phyloP scores from a whole-genome alignment of 2,888 invertebrate species.

The Kuschelorhynchus macadamiae region DNA sequence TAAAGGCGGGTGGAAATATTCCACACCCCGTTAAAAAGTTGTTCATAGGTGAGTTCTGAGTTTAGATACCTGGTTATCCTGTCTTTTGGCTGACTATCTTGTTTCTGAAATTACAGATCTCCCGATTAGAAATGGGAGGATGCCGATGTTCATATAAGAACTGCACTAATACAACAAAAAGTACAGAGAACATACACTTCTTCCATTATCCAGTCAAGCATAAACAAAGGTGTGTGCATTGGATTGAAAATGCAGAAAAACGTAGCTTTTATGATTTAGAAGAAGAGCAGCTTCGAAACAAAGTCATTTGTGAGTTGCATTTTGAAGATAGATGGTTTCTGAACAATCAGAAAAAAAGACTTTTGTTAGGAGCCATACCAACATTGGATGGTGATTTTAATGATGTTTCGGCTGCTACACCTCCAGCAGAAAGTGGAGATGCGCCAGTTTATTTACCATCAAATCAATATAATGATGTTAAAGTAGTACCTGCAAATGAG shows the following conservation, averaged over 20 bases:
- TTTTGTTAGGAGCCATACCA: slow-evolving; percentile 73
- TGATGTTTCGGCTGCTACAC: slow-evolving; percentile 10
- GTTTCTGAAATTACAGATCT: no score
- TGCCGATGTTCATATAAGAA: slow-evolving; percentile 74
- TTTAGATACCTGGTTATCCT: no score
- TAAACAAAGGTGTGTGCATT: slow-evolving; percentile 72
- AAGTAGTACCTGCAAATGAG: slow-evolving; percentile 61
- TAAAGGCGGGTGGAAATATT: no score
- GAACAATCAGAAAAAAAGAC: slow-evolving; percentile 72
- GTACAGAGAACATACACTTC: slow-evolving; percentile 70
- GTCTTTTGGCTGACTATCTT: no score
- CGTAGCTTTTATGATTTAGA: slow-evolving; percentile 71
- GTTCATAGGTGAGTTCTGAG: no score
- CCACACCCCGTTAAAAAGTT: no score
- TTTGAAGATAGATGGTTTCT: slow-evolving; percentile 71
- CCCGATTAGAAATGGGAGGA: slow-evolving; percentile 72
- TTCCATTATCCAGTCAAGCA: slow-evolving; percentile 77
- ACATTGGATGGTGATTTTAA: slow-evolving; percentile 67
- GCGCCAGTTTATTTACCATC: slow-evolving; percentile 31
- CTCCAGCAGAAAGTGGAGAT: slow-evolving; percentile 19
- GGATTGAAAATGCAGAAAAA: slow-evolving; percentile 73
- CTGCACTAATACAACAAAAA: slow-evolving; percentile 71
- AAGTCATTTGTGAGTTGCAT: slow-evolving; percentile 75
- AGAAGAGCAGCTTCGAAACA: slow-evolving; percentile 74
- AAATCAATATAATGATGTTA: slow-evolving; percentile 46